These are phyloP conservation scores for Cercopithecus petaurista DNA, from an alignment of 2,797 vertebrate species.

Conservation along the genomic window DNA sequence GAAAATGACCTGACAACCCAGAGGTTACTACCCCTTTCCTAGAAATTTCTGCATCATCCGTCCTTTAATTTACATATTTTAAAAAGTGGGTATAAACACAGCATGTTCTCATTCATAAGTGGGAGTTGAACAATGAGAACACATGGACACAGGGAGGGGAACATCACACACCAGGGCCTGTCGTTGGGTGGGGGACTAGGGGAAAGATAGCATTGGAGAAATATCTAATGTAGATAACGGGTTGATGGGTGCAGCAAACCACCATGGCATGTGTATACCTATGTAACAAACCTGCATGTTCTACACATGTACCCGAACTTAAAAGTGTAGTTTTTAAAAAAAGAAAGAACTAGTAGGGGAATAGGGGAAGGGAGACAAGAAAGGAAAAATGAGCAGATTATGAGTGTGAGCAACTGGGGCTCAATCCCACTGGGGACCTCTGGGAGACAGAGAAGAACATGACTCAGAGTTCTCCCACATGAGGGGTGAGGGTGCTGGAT, in stretches of 20 bases:
- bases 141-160: too few relatives aligned
- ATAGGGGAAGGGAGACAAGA: not conserved
- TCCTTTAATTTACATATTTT: not conserved
- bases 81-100: not conserved
- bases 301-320: too few relatives aligned
- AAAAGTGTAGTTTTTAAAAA: too few relatives aligned
- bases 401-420: not conserved
- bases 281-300: too few relatives aligned
- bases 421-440: not conserved
- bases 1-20: not conserved
- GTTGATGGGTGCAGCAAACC: too few relatives aligned
- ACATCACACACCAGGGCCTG: too few relatives aligned
- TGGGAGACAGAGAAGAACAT: not conserved
- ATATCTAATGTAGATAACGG: too few relatives aligned
- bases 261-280: too few relatives aligned
- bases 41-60: not conserved
- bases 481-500: not conserved
- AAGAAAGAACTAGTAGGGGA: not conserved
- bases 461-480: not conserved
- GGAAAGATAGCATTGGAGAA: too few relatives aligned
- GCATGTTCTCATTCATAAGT: too few relatives aligned
- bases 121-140: too few relatives aligned
- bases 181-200: too few relatives aligned
- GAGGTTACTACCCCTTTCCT: not conserved
- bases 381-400: not conserved